Evolutionary conservation across 2,797 vertebrate genomes (phyloP), one percentile per base, ranked within the genome.

Genomic region (Premnoplex brunnescens): DNA sequence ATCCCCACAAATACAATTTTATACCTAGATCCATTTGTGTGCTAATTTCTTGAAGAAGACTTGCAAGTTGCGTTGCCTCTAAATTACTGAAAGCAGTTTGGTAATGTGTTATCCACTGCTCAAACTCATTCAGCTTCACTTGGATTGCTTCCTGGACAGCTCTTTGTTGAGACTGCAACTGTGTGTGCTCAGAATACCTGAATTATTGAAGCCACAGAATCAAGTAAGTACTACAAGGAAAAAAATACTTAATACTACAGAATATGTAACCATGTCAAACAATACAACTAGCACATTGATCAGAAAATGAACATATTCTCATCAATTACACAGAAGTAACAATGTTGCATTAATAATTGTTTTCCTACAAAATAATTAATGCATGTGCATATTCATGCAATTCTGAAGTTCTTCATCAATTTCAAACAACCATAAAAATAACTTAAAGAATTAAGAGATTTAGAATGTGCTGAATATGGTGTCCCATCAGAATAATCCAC

Each of bases 101-200:
- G 94, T 99, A 99, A 96, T 99, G 99, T 9, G 99, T 99, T 92
- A 99, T 99, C 99, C 99, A 99, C 95, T 99, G 99, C 94, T 99
- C 99, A 96, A 99, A 98, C 94, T 99, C 99, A 14, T 98, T 98
- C 91, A 99, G 97, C 96, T 99, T 99, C 97, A 99, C 98, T 97
- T 99, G 99, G 95, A 99, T 99, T 71, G 99, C 99, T 80, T 99
- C 99, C 96, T 99, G 99, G 74, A 99, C 99, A 7, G 99, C 99
- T 90, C 98, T 98, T 95, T 99, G 99, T 66, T 99, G 98, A 13
- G 99, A 99, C 96, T 99, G 99, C 78, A 99, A 97, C 97, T 99
- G 99, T 15, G 98, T 99, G 83, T 99, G 99, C 93, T 99, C 99
- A 63, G 99, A 99, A 97, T 99, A 99, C 94, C 99, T 99, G 97